phyloP scores from a whole-genome alignment of 92 coral and sea anemone genomes.

The Parazoanthus darwini region DNA sequence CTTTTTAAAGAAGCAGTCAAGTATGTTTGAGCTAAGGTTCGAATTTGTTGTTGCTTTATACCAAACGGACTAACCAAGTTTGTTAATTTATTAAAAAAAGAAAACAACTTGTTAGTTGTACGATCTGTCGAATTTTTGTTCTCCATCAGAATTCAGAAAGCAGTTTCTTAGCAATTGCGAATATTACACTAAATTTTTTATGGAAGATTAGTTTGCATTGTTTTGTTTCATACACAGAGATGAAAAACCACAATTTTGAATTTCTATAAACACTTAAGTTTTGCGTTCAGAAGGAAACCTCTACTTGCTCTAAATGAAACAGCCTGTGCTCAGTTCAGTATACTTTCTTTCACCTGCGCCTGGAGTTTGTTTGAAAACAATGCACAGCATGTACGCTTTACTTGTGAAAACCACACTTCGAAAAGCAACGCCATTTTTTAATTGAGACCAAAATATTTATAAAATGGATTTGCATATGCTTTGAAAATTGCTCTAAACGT shows the following conservation, averaged over 20 bases:
- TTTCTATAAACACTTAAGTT: background rate
- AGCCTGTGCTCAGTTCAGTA: background rate
- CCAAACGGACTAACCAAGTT: no score
- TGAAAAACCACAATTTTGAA: background rate
- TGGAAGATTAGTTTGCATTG: background rate
- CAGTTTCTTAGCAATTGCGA: background rate
- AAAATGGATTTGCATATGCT: background rate
- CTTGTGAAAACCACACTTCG: conserved; percentile 2
- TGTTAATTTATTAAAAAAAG: no score
- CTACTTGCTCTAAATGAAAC: background rate
- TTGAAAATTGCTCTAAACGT: background rate
- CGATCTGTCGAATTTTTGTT: background rate
- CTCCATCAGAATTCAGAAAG: background rate
- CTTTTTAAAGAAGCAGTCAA: no score
- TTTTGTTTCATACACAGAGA: conserved; percentile 1
- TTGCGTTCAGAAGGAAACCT: background rate
- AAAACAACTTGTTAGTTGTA: no score
- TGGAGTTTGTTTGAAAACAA: conserved; percentile 15
- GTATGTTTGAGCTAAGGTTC: no score
- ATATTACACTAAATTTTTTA: background rate
- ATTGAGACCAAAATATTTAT: background rate
- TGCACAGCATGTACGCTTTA: background rate
- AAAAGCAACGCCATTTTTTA: background rate
- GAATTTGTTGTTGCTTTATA: no score
- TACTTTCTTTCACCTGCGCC: conserved; percentile 6